These are phyloP conservation scores for Isotomurus palustris DNA, from an alignment of 2,888 invertebrate species.

Conservation along the genomic window DNA sequence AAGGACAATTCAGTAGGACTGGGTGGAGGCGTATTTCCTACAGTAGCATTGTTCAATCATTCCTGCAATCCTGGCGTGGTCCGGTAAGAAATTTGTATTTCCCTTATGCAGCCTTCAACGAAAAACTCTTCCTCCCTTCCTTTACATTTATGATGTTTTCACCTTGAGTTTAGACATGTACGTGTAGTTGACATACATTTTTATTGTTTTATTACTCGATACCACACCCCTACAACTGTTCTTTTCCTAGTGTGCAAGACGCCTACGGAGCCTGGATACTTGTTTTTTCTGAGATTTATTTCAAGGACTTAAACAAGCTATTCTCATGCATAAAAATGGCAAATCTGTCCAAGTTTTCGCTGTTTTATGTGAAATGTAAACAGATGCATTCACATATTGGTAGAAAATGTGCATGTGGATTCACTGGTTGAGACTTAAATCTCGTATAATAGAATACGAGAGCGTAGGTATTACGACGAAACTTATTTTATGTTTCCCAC, in stretches of 20 bases:
- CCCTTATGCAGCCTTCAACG: neutral
- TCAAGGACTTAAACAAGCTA: too few relatives aligned
- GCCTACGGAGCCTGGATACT: too few relatives aligned
- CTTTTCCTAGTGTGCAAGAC: neutral
- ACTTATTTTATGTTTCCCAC: too few relatives aligned
- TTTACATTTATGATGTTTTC: neutral
- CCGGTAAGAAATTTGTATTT: constrained; percentile 59
- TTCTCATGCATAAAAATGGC: too few relatives aligned
- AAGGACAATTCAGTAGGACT: constrained; percentile 32
- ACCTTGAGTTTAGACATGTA: neutral
- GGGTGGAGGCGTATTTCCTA: constrained; percentile 59
- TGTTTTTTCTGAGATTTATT: too few relatives aligned
- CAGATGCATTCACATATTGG: too few relatives aligned
- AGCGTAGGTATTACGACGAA: too few relatives aligned
- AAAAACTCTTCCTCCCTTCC: neutral
- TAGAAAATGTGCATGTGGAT: too few relatives aligned
- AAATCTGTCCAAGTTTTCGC: too few relatives aligned
- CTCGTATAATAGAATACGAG: too few relatives aligned
- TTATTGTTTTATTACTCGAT: neutral
- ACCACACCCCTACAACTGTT: neutral
- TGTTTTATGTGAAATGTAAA: too few relatives aligned
- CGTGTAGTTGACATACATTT: neutral
- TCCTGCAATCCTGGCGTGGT: constrained; percentile 74
- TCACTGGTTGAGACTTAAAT: too few relatives aligned
- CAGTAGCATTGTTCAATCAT: constrained; percentile 75